Conservation (phyloP, 2,888 invertebrate genomes). For the Phymatocera aterrima region DNA sequence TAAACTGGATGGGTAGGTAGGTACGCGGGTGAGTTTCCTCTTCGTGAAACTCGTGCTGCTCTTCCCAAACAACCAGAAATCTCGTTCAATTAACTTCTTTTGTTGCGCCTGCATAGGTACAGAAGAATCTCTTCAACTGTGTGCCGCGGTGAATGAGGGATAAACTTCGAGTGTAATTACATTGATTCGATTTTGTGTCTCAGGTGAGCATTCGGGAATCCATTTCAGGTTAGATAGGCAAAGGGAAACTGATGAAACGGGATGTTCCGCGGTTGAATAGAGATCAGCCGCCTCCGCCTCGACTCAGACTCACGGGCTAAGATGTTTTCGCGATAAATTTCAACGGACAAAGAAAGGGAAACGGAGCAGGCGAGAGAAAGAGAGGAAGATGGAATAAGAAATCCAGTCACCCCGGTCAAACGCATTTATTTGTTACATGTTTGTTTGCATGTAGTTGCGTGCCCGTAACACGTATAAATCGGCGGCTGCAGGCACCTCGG, state of each 20-base stretch:
- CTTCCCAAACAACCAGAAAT: neutral
- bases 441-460: neutral
- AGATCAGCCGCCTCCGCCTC: neutral
- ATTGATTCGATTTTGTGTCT: too few species aligned
- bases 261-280: neutral
- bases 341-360: neutral
- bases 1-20: neutral
- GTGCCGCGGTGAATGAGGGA: too few species aligned
- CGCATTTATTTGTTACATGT: neutral
- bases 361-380: too few species aligned
- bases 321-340: slow-evolving; percentile 2
- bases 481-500: neutral
- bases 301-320: neutral
- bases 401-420: slow-evolving; percentile 1
- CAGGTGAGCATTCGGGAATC: too few species aligned
- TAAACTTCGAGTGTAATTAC: too few species aligned
- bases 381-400: too few species aligned
- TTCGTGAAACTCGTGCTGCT: too few species aligned
- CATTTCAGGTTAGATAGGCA: too few species aligned
- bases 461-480: neutral
- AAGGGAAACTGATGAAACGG: too few species aligned
- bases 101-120: too few species aligned
- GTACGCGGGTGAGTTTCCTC: too few species aligned
- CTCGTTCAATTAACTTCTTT: neutral
- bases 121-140: too few species aligned